These are phyloP conservation scores for Spilarctia lutea DNA, from an alignment of 2,888 invertebrate genomes.

Conservation along the genomic window DNA sequence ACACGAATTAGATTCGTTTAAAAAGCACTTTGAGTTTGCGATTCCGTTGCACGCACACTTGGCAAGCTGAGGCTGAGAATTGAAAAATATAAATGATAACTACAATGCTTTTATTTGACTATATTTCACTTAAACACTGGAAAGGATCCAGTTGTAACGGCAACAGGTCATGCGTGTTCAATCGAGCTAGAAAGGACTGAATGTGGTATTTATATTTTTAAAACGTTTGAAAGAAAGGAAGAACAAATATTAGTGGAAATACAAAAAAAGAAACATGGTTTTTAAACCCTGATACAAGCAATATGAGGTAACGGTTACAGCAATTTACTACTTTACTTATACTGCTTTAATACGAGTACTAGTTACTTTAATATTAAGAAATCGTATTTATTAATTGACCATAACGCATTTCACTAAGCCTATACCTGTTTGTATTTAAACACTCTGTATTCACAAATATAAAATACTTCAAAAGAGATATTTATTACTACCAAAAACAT, in stretches of 20 bases:
- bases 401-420: too few species aligned
- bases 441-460: too few species aligned
- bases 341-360: too few species aligned
- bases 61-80: constrained; percentile 75
- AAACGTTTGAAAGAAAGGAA: background rate
- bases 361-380: too few species aligned
- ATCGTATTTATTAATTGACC: background rate
- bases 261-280: too few species aligned
- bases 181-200: constrained; percentile 43
- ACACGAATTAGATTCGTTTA: constrained; percentile 25
- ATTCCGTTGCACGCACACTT: constrained; percentile 65
- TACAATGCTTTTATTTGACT: constrained; percentile 78
- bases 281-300: too few species aligned
- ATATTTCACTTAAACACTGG: constrained; percentile 79
- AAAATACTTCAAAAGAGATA: background rate
- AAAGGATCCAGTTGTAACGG: constrained; percentile 72
- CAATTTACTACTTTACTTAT: too few species aligned
- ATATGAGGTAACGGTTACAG: too few species aligned
- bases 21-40: constrained; percentile 40
- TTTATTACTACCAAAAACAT: too few species aligned
- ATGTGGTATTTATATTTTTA: constrained; percentile 34
- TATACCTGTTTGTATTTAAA: too few species aligned
- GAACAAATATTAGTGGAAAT: too few species aligned
- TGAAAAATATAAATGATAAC: constrained; percentile 86
- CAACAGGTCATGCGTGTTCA: constrained; percentile 78